phyloP scores from a whole-genome alignment of 2,888 invertebrate species.

The Axea sp. region DNA sequence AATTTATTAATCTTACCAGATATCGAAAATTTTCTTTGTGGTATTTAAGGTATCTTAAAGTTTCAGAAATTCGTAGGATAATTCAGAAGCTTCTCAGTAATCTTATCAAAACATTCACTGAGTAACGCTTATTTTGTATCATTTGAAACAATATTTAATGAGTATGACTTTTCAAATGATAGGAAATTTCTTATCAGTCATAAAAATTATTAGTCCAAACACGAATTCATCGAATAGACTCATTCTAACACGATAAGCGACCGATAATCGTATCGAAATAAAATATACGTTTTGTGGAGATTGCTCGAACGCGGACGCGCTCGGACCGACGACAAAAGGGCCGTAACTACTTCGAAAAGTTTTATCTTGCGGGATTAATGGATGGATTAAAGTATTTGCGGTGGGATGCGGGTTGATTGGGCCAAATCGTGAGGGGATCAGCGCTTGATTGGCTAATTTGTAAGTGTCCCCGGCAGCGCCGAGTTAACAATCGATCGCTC shows the following conservation, averaged over 20 bases:
- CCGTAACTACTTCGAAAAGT: slow-evolving; percentile 76
- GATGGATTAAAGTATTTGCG: slow-evolving; percentile 79
- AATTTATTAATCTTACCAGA: too few species aligned
- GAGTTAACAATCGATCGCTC: slow-evolving; percentile 76
- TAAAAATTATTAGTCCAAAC: slow-evolving; percentile 28
- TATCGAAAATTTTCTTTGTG: too few species aligned
- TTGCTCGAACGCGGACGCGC: slow-evolving; percentile 36
- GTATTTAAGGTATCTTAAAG: too few species aligned
- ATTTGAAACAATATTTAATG: too few species aligned
- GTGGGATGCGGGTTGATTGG: slow-evolving; percentile 76
- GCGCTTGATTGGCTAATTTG: slow-evolving; percentile 80
- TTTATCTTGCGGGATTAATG: slow-evolving; percentile 79
- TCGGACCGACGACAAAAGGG: slow-evolving; percentile 76
- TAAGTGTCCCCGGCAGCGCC: slow-evolving; percentile 77
- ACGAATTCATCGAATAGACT: slow-evolving; percentile 19
- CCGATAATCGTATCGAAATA: slow-evolving; percentile 61
- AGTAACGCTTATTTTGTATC: too few species aligned
- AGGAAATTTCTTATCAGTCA: too few species aligned
- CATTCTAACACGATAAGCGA: slow-evolving; percentile 46
- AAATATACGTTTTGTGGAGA: slow-evolving; percentile 36
- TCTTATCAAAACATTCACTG: too few species aligned
- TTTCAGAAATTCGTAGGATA: too few species aligned
- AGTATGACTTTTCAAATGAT: too few species aligned
- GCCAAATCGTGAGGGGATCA: slow-evolving; percentile 77
- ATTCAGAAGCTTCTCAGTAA: too few species aligned